Conservation (phyloP, 2,888 invertebrate species). For the Campopleginae sp. region DNA sequence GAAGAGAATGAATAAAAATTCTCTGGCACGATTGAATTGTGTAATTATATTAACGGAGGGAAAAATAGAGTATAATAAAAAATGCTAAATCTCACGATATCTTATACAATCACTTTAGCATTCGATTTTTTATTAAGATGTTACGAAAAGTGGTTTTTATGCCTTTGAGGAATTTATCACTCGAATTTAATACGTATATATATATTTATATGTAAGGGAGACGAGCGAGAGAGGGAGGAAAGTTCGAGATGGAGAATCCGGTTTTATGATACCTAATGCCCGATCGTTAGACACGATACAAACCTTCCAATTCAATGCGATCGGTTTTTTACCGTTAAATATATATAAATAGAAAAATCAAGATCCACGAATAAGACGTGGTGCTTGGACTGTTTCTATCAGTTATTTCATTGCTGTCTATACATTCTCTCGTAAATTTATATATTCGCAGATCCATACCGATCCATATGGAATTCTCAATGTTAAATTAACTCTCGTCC, state of each 20-base stretch:
- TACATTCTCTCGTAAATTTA: constrained; percentile 11
- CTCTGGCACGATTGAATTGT: neutral
- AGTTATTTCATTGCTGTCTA: constrained; percentile 18
- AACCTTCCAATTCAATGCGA: constrained; percentile 44
- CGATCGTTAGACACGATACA: constrained; percentile 56
- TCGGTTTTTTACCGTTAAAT: constrained; percentile 15
- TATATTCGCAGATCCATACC: neutral
- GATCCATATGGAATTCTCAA: neutral
- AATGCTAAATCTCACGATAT: constrained; percentile 35
- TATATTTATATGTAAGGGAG: neutral
- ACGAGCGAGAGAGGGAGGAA: constrained; percentile 1
- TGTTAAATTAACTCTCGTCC: neutral
- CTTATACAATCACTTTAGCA: constrained; percentile 55
- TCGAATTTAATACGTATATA: neutral
- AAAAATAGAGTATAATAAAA: constrained; percentile 36
- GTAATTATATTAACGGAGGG: constrained; percentile 9
- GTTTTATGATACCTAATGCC: constrained; percentile 60
- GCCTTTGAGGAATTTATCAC: constrained; percentile 51
- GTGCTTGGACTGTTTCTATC: constrained; percentile 33
- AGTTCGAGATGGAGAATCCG: constrained; percentile 37
- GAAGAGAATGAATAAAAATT: neutral
- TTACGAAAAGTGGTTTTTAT: constrained; percentile 39
- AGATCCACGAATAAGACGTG: constrained; percentile 45
- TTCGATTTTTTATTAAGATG: constrained; percentile 55
- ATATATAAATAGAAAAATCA: constrained; percentile 32